Evolutionary conservation across 92 coral and sea anemone species (phyloP).

Genomic region (Plumapathes pennacea): DNA sequence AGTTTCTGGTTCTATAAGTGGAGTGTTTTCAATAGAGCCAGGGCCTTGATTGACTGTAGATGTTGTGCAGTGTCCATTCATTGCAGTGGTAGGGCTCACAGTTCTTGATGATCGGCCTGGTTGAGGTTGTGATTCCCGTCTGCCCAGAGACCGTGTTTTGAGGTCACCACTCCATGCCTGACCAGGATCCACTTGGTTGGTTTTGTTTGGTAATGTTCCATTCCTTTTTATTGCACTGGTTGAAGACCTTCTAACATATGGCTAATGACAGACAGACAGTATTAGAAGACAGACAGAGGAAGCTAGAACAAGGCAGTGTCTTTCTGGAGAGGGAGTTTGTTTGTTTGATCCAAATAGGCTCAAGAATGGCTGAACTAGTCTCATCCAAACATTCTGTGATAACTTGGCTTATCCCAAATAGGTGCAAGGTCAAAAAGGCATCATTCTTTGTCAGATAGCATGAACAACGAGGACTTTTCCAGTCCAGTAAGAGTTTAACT

Average conservation of each 20-base stretch:
- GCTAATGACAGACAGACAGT: too few relatives aligned
- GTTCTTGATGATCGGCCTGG: constrained; percentile 27
- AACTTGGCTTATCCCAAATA: too few relatives aligned
- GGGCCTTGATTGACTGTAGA: constrained; percentile 47
- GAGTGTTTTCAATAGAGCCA: constrained; percentile 80
- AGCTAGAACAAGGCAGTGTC: too few relatives aligned
- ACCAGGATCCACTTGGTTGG: constrained; percentile 59
- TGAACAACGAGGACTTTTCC: too few relatives aligned
- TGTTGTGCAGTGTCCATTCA: constrained; percentile 68
- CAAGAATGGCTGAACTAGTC: too few relatives aligned
- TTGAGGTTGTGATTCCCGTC: constrained; percentile 87
- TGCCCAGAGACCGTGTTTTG: constrained; percentile 50
- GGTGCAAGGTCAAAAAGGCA: too few relatives aligned
- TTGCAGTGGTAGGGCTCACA: constrained; percentile 50
- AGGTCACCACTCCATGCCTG: constrained; percentile 72
- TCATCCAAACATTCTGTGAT: too few relatives aligned
- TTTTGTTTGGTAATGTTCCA: constrained; percentile 71
- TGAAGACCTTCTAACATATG: constrained; percentile 76
- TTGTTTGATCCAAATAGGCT: too few relatives aligned
- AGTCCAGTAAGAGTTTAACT: too few relatives aligned
- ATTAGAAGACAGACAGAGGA: too few relatives aligned
- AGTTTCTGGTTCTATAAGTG: constrained; percentile 77
- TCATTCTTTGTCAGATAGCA: too few relatives aligned
- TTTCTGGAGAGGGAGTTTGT: too few relatives aligned
- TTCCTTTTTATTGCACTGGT: constrained; percentile 81